Conservation (phyloP, 2,888 invertebrate species). For the Loripinus fragilis region DNA sequence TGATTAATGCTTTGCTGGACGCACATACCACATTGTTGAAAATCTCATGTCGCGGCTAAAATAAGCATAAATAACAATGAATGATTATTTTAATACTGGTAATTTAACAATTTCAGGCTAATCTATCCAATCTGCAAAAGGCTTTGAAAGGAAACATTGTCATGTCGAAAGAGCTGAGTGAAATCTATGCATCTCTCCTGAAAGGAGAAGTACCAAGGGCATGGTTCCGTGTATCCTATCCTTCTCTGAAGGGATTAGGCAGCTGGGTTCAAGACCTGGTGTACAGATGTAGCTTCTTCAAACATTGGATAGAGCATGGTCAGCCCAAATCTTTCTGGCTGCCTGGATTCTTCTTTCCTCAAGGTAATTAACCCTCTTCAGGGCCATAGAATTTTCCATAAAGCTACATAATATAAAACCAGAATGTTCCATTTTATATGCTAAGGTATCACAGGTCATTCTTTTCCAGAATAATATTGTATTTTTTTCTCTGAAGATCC, state of each 20-base stretch:
- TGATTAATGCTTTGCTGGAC: no score
- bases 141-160: conserved; percentile 95
- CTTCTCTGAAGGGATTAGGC: conserved; percentile 93
- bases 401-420: no score
- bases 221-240: conserved; percentile 92
- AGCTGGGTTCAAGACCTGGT: conserved; percentile 94
- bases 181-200: conserved; percentile 90
- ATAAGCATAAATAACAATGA: no score
- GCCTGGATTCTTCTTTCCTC: conserved; percentile 84
- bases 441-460: no score
- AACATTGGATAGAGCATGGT: conserved; percentile 83
- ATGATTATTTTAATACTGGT: no score
- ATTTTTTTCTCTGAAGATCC: no score
- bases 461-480: no score
- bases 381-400: no score
- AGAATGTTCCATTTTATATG: no score
- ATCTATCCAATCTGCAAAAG: conserved; percentile 91
- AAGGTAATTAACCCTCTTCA: conserved; percentile 79
- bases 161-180: conserved; percentile 95
- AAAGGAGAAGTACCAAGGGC: conserved; percentile 90
- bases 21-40: no score
- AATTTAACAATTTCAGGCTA: conserved; percentile 85
- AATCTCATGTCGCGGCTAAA: no score
- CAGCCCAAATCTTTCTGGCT: conserved; percentile 83
- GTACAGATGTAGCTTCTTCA: conserved; percentile 90